Conservation (phyloP, 2,797 vertebrate species). For the Gobio occitaniae region DNA sequence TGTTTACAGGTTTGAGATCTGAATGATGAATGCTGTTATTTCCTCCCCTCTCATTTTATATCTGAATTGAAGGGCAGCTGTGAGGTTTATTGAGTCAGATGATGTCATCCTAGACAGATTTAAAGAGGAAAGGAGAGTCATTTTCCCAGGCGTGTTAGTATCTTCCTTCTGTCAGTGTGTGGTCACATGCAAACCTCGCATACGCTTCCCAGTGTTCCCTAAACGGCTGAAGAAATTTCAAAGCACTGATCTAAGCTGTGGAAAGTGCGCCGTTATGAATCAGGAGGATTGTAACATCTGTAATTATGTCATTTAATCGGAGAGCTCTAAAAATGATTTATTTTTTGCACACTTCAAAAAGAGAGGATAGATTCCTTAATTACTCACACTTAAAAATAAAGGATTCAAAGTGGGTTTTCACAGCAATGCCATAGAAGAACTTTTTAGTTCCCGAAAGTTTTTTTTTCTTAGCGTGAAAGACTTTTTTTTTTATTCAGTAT, state of each 20-base stretch:
- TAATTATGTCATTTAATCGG: constrained; percentile 43
- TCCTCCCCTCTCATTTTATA: constrained; percentile 39
- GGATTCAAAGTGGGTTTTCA: background rate
- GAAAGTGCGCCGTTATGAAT: constrained; percentile 39
- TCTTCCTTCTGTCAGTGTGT: constrained; percentile 54
- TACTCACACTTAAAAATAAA: background rate
- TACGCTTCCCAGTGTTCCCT: constrained; percentile 28
- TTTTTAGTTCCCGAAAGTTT: background rate
- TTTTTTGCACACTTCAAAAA: background rate
- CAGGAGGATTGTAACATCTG: constrained; percentile 39
- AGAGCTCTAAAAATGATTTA: background rate
- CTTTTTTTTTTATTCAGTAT: background rate
- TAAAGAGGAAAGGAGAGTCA: constrained; percentile 49
- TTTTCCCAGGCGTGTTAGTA: constrained; percentile 63
- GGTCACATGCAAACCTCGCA: constrained; percentile 33
- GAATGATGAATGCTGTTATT: constrained; percentile 64
- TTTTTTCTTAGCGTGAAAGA: background rate
- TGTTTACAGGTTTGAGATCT: constrained; percentile 54
- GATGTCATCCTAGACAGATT: constrained; percentile 75
- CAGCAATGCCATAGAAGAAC: background rate
- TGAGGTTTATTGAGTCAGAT: constrained; percentile 60
- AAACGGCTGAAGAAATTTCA: constrained; percentile 37
- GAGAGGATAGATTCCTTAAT: background rate
- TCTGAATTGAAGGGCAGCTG: constrained; percentile 51
- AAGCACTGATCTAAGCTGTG: constrained; percentile 33